These are phyloP conservation scores for Megaceryle alcyon DNA, from an alignment of 2,797 vertebrate species.

Conservation along the genomic window DNA sequence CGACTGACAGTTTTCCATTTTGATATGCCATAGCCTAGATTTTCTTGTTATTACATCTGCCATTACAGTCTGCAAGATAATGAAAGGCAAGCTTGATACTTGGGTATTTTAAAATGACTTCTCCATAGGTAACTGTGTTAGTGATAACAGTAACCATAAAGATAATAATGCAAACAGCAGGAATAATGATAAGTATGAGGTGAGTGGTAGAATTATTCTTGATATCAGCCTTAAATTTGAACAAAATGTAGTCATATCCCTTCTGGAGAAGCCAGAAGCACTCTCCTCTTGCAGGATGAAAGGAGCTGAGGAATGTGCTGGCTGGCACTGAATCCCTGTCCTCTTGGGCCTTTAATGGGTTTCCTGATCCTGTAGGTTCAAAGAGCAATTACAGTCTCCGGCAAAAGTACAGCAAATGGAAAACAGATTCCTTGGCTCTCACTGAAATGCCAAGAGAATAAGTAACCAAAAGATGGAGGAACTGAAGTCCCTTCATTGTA, in stretches of 20 bases:
- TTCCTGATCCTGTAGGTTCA: conserved; percentile 79
- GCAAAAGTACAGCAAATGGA: conserved; percentile 80
- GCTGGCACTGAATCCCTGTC: conserved; percentile 64
- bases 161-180: neutral
- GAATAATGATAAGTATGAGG: conserved; percentile 12
- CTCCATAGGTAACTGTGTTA: neutral
- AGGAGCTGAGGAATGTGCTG: conserved; percentile 74
- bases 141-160: neutral
- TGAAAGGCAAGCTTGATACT: neutral
- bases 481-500: conserved; percentile 7
- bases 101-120: neutral
- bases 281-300: conserved; percentile 69
- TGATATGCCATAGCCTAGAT: neutral
- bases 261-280: conserved; percentile 41
- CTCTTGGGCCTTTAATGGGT: conserved; percentile 75
- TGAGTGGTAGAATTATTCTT: conserved; percentile 42
- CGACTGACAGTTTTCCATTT: neutral
- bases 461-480: conserved; percentile 64
- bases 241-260: conserved; percentile 16
- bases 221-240: conserved; percentile 51
- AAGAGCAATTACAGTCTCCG: conserved; percentile 76
- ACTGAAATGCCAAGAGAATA: conserved; percentile 56
- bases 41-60: neutral
- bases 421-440: conserved; percentile 76
- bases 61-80: neutral